Evolutionary conservation across 2,888 invertebrate species (phyloP), one percentile per base, ranked within the genome.

Genomic region (Orthosia gracilis): DNA sequence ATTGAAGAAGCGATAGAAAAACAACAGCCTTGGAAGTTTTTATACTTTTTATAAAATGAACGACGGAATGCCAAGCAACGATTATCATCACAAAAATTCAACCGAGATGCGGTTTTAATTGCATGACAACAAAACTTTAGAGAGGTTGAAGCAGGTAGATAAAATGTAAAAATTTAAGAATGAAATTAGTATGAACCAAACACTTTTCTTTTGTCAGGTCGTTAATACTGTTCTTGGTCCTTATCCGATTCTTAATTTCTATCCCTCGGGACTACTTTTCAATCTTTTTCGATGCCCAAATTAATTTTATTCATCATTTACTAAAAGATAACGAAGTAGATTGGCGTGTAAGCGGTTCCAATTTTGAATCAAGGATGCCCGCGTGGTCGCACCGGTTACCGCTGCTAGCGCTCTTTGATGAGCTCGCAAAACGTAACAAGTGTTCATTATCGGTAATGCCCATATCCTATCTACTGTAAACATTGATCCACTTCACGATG

Each of bases 371-470:
- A 31, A 47, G n/a, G 26, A 50, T 54, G 23, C 23, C 50, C 21
- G 23, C 52, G 49, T 18, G 17, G 13, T 45, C 50, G n/a, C 50
- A 23, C 17, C 45, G n/a, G 23, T n/a, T 45, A 23, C 17, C 45
- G n/a, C 26, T n/a, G n/a, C 26, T n/a, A 83, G 85, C 87, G 84
- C 76, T 70, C 74, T 76, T 88, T 87, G 88, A 90, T 85, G 85
- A 80, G 76, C 83, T 85, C 88, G 87, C 85, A 87, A 89, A 91
- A 88, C 87, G 89, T 90, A 89, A 88, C 83, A 86, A 89, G 88
- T 88, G 85, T 89, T 89, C 87, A 89, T 87, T 90, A 91, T 88
- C 89, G 88, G 84, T 76, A 83, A 83, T 85, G 83, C 80, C 76
- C 83, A 74, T 86, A 85, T 81, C 75, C 83, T 88, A 87, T 84